Conservation (phyloP, 2,888 invertebrate genomes). For the Cyaniris semiargus region DNA sequence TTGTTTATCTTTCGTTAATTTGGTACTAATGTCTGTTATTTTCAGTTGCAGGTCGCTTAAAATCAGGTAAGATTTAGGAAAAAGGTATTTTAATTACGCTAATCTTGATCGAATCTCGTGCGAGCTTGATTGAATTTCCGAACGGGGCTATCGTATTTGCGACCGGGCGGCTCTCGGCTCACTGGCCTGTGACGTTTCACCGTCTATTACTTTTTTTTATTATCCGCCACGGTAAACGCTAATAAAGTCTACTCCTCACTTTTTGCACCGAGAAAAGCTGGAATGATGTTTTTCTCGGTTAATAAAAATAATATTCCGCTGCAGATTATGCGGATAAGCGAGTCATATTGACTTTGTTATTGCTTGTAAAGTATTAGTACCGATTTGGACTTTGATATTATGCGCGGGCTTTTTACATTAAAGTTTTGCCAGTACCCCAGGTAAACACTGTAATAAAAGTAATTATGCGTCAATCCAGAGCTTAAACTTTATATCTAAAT, state of each 20-base stretch:
- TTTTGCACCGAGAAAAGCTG: conserved; percentile 50
- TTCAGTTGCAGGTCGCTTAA: not conserved
- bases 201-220: conserved; percentile 67
- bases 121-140: conserved; percentile 77
- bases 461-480: too few species aligned
- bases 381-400: not conserved
- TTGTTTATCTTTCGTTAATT: not conserved
- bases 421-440: not conserved
- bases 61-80: conserved; percentile 49
- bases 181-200: conserved; percentile 74
- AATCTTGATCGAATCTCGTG: conserved; percentile 76
- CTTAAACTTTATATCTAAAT: too few species aligned
- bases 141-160: conserved; percentile 69
- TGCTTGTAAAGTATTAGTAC: not conserved
- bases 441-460: not conserved
- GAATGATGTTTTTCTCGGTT: conserved; percentile 43
- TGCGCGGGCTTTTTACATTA: too few species aligned
- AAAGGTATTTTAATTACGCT: conserved; percentile 75
- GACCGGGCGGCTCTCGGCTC: conserved; percentile 63
- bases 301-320: conserved; percentile 30
- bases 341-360: conserved; percentile 21
- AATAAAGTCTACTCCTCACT: conserved; percentile 61
- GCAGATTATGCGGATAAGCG: conserved; percentile 5
- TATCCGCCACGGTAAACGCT: conserved; percentile 70
- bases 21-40: not conserved